A percentile compares a stretch with the other conserved stretches of the same genome.
phyloP scores from a whole-genome alignment of 2,888 invertebrate genomes.

The Podabrus alpinus region DNA sequence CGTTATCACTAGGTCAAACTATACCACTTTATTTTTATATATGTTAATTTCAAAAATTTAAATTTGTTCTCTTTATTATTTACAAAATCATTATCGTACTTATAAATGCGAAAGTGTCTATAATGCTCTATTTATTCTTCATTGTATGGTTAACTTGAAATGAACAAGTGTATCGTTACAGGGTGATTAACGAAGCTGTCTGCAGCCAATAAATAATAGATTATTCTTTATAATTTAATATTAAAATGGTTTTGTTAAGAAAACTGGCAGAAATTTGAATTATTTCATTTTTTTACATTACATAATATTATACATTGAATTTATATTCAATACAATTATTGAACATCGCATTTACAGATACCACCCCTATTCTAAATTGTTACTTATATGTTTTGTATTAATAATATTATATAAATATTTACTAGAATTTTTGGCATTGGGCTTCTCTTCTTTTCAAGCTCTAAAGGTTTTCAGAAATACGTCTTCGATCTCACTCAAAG shows the following conservation, averaged over 20 bases:
- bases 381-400: no score
- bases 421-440: no score
- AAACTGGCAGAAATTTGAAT: not conserved
- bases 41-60: not conserved
- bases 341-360: no score
- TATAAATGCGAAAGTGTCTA: not conserved
- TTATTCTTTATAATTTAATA: not conserved
- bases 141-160: not conserved
- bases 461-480: no score
- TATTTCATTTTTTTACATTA: no score
- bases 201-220: not conserved
- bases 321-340: no score
- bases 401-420: no score
- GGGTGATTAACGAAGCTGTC: not conserved
- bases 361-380: no score
- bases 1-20: not conserved
- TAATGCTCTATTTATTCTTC: not conserved
- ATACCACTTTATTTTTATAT: not conserved
- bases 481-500: no score
- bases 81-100: not conserved
- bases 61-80: not conserved
- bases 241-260: not conserved
- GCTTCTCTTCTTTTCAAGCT: no score
- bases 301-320: no score
- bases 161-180: not conserved